Percentiles rank a stretch among this genome's conserved stretches.
Evolutionary conservation across 2,113 vertebrate species (phyloP).

Genomic region (Gambusia affinis): DNA sequence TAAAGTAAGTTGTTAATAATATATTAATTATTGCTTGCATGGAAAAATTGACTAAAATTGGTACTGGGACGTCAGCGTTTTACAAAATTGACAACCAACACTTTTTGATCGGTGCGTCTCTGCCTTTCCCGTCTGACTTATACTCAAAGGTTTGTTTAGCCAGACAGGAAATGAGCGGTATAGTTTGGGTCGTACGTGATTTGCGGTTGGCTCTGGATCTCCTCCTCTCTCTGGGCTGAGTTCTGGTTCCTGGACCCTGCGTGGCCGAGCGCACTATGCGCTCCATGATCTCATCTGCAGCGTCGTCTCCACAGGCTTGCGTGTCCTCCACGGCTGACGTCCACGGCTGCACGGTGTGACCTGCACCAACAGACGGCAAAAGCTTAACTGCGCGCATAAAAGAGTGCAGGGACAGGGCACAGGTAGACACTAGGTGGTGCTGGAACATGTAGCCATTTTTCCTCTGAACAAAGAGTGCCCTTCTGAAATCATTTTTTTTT

Average conservation of each 20-base stretch:
- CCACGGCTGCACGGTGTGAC: constrained; percentile 76
- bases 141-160: neutral
- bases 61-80: neutral
- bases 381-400: neutral
- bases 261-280: constrained; percentile 96
- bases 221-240: constrained; percentile 90
- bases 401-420: too few relatives aligned
- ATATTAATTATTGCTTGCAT: neutral
- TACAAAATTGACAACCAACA: too few relatives aligned
- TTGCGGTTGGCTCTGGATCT: constrained; percentile 95
- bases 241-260: constrained; percentile 90
- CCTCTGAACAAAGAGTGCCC: too few relatives aligned
- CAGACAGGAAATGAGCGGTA: neutral
- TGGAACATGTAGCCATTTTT: too few relatives aligned
- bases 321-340: constrained; percentile 82
- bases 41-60: neutral
- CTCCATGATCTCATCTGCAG: constrained; percentile 97
- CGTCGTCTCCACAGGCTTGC: constrained; percentile 83
- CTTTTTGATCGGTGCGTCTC: neutral
- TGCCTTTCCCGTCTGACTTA: neutral
- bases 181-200: constrained; percentile 82
- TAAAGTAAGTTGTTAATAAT: neutral
- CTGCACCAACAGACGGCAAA: constrained; percentile 63
- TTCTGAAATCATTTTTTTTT: too few relatives aligned
- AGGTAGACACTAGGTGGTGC: too few relatives aligned